Percentiles rank a stretch among this genome's conserved stretches.
These are phyloP conservation scores for Rhogogaster chlorosoma DNA, from an alignment of 2,888 invertebrate species.

Conservation along the genomic window DNA sequence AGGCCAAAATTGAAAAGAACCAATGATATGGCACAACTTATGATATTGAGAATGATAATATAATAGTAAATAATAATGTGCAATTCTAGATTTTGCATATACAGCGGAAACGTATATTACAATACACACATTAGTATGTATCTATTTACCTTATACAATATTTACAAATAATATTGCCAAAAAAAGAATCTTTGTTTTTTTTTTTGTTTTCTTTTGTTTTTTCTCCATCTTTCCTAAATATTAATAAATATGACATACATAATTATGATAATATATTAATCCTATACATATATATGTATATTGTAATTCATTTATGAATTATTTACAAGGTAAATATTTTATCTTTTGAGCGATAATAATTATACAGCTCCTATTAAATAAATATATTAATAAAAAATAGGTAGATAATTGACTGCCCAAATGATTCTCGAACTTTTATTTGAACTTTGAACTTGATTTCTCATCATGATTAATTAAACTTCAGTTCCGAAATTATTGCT, in stretches of 20 bases:
- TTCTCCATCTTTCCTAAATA: conserved; percentile 3
- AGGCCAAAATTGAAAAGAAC: conserved; percentile 37
- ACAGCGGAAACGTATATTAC: background rate
- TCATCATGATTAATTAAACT: background rate
- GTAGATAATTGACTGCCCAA: conserved; percentile 33
- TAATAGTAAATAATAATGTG: conserved; percentile 30
- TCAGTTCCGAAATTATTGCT: conserved; percentile 12
- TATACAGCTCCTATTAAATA: conserved; percentile 19
- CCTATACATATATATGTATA: no score
- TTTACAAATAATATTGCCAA: conserved; percentile 44
- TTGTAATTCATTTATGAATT: conserved; percentile 20
- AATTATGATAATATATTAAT: conserved; percentile 42
- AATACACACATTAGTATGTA: background rate
- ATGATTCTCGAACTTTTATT: conserved; percentile 33
- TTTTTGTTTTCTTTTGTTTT: background rate
- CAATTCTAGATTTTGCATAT: conserved; percentile 13
- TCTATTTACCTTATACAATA: conserved; percentile 27
- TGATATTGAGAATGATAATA: background rate
- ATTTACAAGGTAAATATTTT: conserved; percentile 41
- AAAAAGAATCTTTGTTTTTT: background rate
- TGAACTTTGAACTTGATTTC: conserved; percentile 32
- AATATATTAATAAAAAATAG: conserved; percentile 19
- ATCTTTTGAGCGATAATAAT: conserved; percentile 34
- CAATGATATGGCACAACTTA: conserved; percentile 41
- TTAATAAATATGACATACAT: conserved; percentile 42